These are phyloP conservation scores for Leptopilina boulardi DNA, from an alignment of 1,140 invertebrate genomes.

Conservation along the genomic window DNA sequence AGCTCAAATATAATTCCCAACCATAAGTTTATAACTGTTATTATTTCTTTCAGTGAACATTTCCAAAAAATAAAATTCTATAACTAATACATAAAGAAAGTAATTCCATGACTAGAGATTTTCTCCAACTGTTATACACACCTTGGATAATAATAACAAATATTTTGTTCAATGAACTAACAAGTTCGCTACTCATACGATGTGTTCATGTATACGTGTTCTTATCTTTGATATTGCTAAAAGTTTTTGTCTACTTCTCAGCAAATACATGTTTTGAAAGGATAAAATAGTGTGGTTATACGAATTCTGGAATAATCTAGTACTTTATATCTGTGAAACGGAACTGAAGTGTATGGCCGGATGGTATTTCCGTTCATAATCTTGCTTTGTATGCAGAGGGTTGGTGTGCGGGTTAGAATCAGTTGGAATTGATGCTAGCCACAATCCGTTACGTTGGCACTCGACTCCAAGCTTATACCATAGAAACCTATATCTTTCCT, in stretches of 20 bases:
- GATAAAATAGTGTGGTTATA: constrained; percentile 11
- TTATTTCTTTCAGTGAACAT: too few relatives aligned
- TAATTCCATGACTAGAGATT: too few relatives aligned
- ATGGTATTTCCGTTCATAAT: constrained; percentile 60
- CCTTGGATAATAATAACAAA: too few relatives aligned
- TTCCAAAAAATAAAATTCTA: too few relatives aligned
- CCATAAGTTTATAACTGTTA: too few relatives aligned
- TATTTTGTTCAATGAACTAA: neutral
- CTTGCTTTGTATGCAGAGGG: constrained; percentile 52
- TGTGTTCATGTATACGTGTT: too few relatives aligned
- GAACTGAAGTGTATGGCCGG: constrained; percentile 16
- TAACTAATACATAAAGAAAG: too few relatives aligned
- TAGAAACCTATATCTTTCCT: neutral
- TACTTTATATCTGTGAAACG: constrained; percentile 8
- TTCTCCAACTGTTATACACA: too few relatives aligned
- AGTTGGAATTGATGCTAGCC: constrained; percentile 54
- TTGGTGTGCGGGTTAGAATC: constrained; percentile 45
- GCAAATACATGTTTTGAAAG: neutral
- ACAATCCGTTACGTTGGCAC: constrained; percentile 44
- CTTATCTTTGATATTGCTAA: neutral
- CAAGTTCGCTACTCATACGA: too few relatives aligned
- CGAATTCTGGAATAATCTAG: constrained; percentile 11
- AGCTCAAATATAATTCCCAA: too few relatives aligned
- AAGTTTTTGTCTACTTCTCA: neutral
- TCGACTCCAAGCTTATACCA: constrained; percentile 32